These are phyloP conservation scores for Paratrypauchen microcephalus DNA, from an alignment of 2,797 vertebrate genomes.

Conservation along the genomic window DNA sequence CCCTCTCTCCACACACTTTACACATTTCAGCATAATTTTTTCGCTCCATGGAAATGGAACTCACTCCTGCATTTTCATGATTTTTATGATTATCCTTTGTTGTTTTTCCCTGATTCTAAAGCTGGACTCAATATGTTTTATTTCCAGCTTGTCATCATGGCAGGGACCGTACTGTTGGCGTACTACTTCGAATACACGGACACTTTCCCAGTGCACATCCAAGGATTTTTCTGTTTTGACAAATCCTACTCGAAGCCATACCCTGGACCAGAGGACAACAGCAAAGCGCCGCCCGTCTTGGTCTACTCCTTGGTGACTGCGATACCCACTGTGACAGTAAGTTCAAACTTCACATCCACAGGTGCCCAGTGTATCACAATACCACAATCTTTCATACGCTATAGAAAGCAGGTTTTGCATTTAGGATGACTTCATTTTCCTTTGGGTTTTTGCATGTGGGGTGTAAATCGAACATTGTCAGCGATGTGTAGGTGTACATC, in stretches of 20 bases:
- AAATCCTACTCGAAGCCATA: constrained; percentile 87
- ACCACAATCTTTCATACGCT: background rate
- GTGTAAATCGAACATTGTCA: constrained; percentile 43
- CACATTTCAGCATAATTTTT: constrained; percentile 65
- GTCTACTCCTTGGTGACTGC: constrained; percentile 89
- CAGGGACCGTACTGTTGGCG: constrained; percentile 86
- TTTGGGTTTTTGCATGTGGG: constrained; percentile 52
- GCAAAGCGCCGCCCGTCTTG: constrained; percentile 86
- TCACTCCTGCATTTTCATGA: constrained; percentile 22
- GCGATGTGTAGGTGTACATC: constrained; percentile 65
- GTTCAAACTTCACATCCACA: constrained; percentile 51
- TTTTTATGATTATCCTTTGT: constrained; percentile 12
- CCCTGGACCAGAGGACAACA: constrained; percentile 87
- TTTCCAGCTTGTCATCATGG: constrained; percentile 90
- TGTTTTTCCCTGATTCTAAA: constrained; percentile 49
- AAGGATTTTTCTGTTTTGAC: constrained; percentile 94
- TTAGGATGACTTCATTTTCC: constrained; percentile 4
- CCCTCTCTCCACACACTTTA: constrained; percentile 66
- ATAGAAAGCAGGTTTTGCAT: background rate
- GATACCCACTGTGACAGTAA: constrained; percentile 89
- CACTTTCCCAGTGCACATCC: constrained; percentile 89
- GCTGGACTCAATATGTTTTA: constrained; percentile 74
- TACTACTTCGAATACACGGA: constrained; percentile 95
- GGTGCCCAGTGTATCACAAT: constrained; percentile 24
- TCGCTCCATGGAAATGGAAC: constrained; percentile 51